Percentiles rank a stretch among this genome's conserved stretches.
Conservation (phyloP, 2,797 vertebrate genomes). For the Siniperca undulata region DNA sequence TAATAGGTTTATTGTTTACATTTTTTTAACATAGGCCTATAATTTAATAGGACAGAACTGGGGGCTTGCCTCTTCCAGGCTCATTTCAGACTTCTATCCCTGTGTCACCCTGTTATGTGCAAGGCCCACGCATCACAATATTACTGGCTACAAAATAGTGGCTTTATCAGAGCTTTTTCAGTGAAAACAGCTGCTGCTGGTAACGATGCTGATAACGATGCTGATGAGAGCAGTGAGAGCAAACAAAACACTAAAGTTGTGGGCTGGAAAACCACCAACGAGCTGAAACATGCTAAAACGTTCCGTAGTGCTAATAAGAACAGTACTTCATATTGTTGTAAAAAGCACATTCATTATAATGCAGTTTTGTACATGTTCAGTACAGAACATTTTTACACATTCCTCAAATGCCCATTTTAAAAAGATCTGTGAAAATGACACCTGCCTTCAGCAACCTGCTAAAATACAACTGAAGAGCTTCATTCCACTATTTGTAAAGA, state of each 20-base stretch:
- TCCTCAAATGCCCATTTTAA: background rate
- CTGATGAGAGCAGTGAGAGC: background rate
- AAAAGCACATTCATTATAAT: slow-evolving; percentile 3
- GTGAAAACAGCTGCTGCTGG: slow-evolving; percentile 15
- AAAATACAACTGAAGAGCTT: background rate
- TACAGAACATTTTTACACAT: slow-evolving; percentile 1
- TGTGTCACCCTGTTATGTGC: too few relatives aligned
- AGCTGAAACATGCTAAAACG: too few relatives aligned
- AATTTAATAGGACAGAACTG: too few relatives aligned
- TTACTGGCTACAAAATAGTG: background rate
- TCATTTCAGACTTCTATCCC: too few relatives aligned
- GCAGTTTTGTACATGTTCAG: slow-evolving; percentile 4
- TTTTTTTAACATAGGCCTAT: too few relatives aligned
- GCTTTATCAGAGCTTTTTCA: background rate
- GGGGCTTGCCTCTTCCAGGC: too few relatives aligned
- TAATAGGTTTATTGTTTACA: too few relatives aligned
- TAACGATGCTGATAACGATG: background rate
- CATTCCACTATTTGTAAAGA: background rate
- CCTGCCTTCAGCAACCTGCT: background rate
- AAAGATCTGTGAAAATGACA: background rate
- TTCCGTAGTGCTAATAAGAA: background rate
- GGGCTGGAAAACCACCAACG: too few relatives aligned
- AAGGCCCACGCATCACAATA: too few relatives aligned
- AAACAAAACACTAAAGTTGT: background rate
- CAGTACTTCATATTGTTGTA: background rate